phyloP scores from a whole-genome alignment of 1,140 invertebrate genomes.

The Frieseomelitta varia region DNA sequence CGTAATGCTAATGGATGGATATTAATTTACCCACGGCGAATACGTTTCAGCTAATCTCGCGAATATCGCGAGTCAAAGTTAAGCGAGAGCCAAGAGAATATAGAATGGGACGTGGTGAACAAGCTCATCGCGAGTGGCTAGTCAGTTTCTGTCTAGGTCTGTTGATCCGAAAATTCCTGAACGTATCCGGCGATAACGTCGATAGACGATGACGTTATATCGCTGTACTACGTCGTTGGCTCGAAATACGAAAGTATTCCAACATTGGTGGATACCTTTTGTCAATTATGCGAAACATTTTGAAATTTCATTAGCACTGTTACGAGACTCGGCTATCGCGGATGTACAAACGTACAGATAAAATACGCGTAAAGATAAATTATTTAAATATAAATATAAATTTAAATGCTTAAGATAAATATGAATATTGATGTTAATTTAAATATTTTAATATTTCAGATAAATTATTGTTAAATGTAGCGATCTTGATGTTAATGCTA shows the following conservation, averaged over 20 bases:
- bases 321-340: too few species aligned
- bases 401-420: too few species aligned
- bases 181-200: not conserved
- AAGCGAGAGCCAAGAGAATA: not conserved
- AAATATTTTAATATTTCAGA: too few species aligned
- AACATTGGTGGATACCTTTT: not conserved
- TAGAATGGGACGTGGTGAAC: not conserved
- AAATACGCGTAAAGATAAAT: too few species aligned
- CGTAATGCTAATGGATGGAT: conserved; percentile 54
- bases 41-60: conserved; percentile 48
- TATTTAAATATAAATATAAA: too few species aligned
- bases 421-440: too few species aligned
- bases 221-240: not conserved
- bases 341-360: too few species aligned
- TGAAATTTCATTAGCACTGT: not conserved
- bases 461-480: too few species aligned
- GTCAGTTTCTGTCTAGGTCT: too few species aligned
- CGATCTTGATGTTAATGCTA: too few species aligned
- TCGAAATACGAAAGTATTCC: not conserved
- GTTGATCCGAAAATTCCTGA: conserved; percentile 11
- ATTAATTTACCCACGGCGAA: conserved; percentile 43
- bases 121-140: not conserved
- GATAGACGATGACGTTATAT: not conserved
- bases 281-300: not conserved
- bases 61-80: not conserved